Evolutionary conservation across 2,797 vertebrate genomes (phyloP), one percentile per base, ranked within the genome.

Genomic region (Tragelaphus oryx): DNA sequence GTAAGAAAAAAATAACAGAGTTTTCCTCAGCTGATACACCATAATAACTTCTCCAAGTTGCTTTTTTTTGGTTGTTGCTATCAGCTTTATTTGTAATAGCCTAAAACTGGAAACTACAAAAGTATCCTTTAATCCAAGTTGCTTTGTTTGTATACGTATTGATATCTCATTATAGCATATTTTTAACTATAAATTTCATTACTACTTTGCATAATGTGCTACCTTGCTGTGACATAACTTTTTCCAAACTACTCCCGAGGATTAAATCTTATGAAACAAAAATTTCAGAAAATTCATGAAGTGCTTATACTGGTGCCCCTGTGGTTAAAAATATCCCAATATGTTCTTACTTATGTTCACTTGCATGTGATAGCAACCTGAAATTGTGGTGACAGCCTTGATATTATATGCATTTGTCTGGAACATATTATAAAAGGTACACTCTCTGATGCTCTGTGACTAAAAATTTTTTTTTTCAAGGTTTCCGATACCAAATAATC

Each of bases 401-500:
- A 3, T 97, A 65, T 87, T 95, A 54, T 54, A 28, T 2, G 0
- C 4, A 89, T 88, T 89, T 96, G 87, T 16, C 71, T 86, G 89
- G 94, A 94, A 93, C 0, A 46, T 94, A 94, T 95, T 87, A 57
- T 48, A 71, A 89, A 93, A 96, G 54, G 26, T 90, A 78, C 13
- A 65, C 30, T 82, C 26, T 95, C 71, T 94, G 52, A 46, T 97
- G 48, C 86, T 90, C 9, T 91, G 28, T 82, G 54, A 94, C 84
- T 87, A 46, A 93, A 55, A 30, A 0, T 2, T 71, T 76, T 79
- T 41, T 37, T 95, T 97, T 97, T 97, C 96, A 97, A 97, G 59
- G 13, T 97, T 96, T 96, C n/a, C 5, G 84, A 81, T 16, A 94
- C 76, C 87, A 97, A 94, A 96, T 96, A 96, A 95, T 97, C 92